phyloP scores from a whole-genome alignment of 2,888 invertebrate genomes.

The Sesia apiformis region DNA sequence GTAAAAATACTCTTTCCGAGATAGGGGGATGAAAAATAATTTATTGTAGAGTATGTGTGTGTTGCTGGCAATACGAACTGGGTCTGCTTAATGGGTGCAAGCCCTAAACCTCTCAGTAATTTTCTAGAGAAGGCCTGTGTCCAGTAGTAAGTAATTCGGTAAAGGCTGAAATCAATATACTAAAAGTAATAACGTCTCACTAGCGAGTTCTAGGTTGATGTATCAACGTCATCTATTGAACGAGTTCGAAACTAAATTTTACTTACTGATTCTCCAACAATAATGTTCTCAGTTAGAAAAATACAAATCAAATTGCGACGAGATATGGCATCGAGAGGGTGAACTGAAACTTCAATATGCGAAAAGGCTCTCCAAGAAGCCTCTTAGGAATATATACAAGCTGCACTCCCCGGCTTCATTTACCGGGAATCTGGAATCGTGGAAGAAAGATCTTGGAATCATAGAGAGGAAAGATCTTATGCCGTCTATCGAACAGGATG shows the following conservation, averaged over 20 bases:
- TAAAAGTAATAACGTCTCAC: too few species aligned
- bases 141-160: too few species aligned
- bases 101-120: too few species aligned
- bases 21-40: too few species aligned
- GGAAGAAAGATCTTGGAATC: constrained; percentile 17
- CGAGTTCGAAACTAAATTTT: not conserved
- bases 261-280: not conserved
- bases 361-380: constrained; percentile 21
- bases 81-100: too few species aligned
- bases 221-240: too few species aligned
- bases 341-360: constrained; percentile 34
- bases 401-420: constrained; percentile 11
- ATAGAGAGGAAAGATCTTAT: constrained; percentile 30
- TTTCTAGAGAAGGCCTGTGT: too few species aligned
- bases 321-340: constrained; percentile 23
- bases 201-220: too few species aligned
- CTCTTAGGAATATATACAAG: constrained; percentile 32
- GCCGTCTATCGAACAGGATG: constrained; percentile 26
- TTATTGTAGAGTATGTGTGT: too few species aligned
- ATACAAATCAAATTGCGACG: constrained; percentile 18
- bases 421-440: not conserved
- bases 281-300: constrained; percentile 19
- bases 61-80: too few species aligned
- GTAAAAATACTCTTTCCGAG: too few species aligned
- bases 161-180: too few species aligned